Conservation (phyloP, 2,888 invertebrate genomes). For the Aphrophora alni region DNA sequence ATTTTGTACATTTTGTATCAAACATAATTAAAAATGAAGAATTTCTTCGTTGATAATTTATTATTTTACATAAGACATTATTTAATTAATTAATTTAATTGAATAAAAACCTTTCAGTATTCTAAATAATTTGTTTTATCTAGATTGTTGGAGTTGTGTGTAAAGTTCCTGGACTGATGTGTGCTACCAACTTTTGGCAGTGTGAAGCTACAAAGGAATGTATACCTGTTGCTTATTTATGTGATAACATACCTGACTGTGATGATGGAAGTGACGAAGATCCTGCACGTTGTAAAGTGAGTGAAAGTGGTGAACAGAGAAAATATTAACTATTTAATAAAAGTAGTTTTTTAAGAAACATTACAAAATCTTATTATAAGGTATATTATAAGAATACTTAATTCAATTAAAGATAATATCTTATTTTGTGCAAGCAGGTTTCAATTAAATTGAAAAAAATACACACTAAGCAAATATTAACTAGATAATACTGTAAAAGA, state of each 20-base stretch:
- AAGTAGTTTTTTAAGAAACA: background rate
- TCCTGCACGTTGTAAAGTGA: constrained; percentile 65
- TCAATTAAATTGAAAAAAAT: too few species aligned
- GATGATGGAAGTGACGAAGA: constrained; percentile 69
- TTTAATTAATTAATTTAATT: too few species aligned
- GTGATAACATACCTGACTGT: constrained; percentile 70
- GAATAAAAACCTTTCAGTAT: too few species aligned
- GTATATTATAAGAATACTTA: too few species aligned
- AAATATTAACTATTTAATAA: background rate
- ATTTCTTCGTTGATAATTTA: too few species aligned
- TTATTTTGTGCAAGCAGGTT: too few species aligned
- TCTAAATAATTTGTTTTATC: constrained; percentile 22
- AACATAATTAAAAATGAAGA: too few species aligned
- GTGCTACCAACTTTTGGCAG: constrained; percentile 67
- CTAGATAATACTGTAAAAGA: too few species aligned
- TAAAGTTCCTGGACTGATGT: constrained; percentile 57
- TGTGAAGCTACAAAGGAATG: constrained; percentile 67
- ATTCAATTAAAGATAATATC: too few species aligned
- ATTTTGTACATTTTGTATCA: too few species aligned
- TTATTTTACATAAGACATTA: too few species aligned
- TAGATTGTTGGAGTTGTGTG: constrained; percentile 69
- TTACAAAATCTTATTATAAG: background rate
- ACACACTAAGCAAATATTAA: too few species aligned
- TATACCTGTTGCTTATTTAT: constrained; percentile 67
- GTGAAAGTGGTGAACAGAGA: constrained; percentile 41